Conservation (phyloP, 2,888 invertebrate species). For the Busseola fusca region DNA sequence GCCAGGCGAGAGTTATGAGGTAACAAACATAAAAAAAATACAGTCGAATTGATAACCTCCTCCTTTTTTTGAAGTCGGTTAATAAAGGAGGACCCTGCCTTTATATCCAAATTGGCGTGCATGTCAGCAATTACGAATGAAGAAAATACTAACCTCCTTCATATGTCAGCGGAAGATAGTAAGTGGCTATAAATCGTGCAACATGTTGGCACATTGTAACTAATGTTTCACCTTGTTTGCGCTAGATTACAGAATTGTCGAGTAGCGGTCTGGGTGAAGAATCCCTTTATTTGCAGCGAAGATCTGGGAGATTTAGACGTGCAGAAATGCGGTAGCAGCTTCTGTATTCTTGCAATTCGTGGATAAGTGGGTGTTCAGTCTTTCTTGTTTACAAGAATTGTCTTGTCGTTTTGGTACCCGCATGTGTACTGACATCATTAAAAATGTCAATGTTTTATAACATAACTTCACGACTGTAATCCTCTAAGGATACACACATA, state of each 20-base stretch:
- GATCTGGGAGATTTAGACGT: conserved; percentile 34
- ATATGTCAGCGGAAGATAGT: conserved; percentile 45
- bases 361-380: conserved; percentile 5
- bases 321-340: conserved; percentile 19
- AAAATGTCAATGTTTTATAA: neutral
- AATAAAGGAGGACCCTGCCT: too few relatives aligned
- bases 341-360: conserved; percentile 23
- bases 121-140: conserved; percentile 35
- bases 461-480: neutral
- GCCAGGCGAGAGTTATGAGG: too few relatives aligned
- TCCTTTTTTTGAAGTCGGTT: too few relatives aligned
- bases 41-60: too few relatives aligned
- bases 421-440: too few relatives aligned
- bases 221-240: conserved; percentile 55
- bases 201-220: conserved; percentile 47
- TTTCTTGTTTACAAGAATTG: neutral
- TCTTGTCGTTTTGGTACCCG: neutral
- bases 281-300: conserved; percentile 38
- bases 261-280: conserved; percentile 39
- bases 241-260: conserved; percentile 50
- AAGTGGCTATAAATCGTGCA: conserved; percentile 54
- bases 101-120: conserved; percentile 33
- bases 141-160: conserved; percentile 53
- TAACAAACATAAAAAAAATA: too few relatives aligned
- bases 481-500: neutral